Conservation (phyloP, 2,113 vertebrate species). For the Epinephelus cyanopodus region DNA sequence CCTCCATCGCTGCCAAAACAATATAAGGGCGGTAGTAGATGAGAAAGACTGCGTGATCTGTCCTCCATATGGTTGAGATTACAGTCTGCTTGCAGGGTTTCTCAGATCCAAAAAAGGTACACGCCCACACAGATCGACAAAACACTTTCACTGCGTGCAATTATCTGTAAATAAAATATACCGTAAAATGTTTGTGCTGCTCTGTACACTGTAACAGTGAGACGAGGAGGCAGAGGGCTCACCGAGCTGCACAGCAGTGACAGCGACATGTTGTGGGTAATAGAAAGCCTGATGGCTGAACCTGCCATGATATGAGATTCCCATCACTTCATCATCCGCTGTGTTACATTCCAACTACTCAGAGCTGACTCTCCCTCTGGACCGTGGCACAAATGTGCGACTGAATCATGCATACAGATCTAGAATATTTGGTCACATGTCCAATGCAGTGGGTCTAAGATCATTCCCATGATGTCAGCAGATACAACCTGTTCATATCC, state of each 20-base stretch:
- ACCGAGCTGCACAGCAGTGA: neutral
- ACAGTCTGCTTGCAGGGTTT: conserved; percentile 6
- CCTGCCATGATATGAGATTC: conserved; percentile 14
- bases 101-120: neutral
- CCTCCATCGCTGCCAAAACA: conserved; percentile 18
- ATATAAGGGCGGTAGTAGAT: neutral
- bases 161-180: conserved; percentile 15
- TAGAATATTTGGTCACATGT: neutral
- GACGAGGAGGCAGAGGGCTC: neutral
- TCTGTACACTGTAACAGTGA: neutral
- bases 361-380: neutral
- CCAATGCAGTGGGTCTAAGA: neutral
- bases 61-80: conserved; percentile 13
- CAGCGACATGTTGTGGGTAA: neutral
- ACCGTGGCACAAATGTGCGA: neutral
- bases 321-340: conserved; percentile 33
- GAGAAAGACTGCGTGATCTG: neutral
- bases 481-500: too few relatives aligned
- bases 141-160: neutral
- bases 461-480: neutral
- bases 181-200: neutral
- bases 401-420: neutral
- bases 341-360: conserved; percentile 16
- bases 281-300: conserved; percentile 17
- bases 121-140: neutral